These are phyloP conservation scores for Rotaria macrura DNA, from an alignment of 2,888 invertebrate genomes.

Conservation along the genomic window DNA sequence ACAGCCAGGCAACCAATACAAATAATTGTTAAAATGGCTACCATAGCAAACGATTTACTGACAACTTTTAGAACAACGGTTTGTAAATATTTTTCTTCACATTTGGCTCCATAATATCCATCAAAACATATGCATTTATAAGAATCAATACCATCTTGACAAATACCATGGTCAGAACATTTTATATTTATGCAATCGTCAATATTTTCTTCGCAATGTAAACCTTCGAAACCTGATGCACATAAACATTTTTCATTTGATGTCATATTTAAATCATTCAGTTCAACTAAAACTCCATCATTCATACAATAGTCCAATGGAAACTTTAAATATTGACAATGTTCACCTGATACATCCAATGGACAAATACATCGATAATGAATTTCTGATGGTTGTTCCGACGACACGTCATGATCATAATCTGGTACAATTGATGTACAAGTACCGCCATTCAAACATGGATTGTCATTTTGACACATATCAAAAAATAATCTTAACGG, in stretches of 20 bases:
- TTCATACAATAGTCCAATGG: not conserved
- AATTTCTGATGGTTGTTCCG: not conserved
- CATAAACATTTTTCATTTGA: not conserved
- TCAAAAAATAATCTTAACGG: not conserved
- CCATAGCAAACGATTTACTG: not conserved
- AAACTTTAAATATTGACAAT: not conserved
- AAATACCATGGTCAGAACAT: not conserved
- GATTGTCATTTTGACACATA: not conserved
- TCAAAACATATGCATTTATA: not conserved
- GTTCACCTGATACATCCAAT: not conserved
- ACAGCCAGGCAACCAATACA: not conserved
- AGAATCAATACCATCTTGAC: not conserved
- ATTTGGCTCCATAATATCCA: not conserved
- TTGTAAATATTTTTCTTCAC: not conserved
- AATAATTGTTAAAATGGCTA: not conserved
- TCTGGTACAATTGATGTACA: not conserved
- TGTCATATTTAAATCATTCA: not conserved
- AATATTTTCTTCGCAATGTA: not conserved
- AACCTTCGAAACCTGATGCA: not conserved
- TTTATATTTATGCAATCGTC: not conserved
- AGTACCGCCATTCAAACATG: constrained; percentile 15
- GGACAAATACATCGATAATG: not conserved
- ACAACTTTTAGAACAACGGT: not conserved
- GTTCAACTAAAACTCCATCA: not conserved
- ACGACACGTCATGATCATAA: not conserved